Evolutionary conservation across 2,888 invertebrate species (phyloP).

Genomic region (Athalia circularis): DNA sequence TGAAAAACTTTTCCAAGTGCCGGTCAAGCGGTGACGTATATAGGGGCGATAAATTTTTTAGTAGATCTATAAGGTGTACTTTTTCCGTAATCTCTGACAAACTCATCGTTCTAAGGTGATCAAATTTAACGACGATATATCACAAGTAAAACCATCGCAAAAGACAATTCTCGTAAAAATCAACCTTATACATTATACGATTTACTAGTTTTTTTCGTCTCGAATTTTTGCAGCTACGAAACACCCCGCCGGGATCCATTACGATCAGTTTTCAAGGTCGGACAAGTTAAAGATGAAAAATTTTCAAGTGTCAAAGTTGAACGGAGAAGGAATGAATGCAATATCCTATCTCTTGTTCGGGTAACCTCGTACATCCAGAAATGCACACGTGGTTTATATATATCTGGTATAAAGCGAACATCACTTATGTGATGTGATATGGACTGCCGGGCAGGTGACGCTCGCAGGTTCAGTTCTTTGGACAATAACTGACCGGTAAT

Average conservation of each 20-base stretch:
- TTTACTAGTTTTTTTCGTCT: too few relatives aligned
- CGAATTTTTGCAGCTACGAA: too few relatives aligned
- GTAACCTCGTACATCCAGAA: too few relatives aligned
- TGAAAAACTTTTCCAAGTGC: not conserved
- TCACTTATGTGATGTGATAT: not conserved
- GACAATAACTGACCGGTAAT: constrained; percentile 39
- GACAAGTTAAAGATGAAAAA: too few relatives aligned
- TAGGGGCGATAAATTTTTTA: not conserved
- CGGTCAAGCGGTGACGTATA: not conserved
- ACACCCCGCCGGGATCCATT: too few relatives aligned
- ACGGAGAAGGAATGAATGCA: too few relatives aligned
- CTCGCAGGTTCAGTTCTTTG: not conserved
- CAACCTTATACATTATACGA: too few relatives aligned
- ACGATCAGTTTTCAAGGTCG: too few relatives aligned
- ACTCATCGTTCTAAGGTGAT: not conserved
- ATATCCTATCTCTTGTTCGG: too few relatives aligned
- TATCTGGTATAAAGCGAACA: not conserved
- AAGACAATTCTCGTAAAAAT: not conserved
- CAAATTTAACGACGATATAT: not conserved
- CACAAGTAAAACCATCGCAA: not conserved
- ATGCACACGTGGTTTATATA: too few relatives aligned
- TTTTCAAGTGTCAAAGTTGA: too few relatives aligned
- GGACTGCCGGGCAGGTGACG: constrained; percentile 24
- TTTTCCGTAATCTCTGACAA: constrained; percentile 14
- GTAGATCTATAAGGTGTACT: not conserved